Percentiles rank a stretch among this genome's conserved stretches.
Conservation (phyloP, 2,888 invertebrate species). For the Metacarcinus magister region DNA sequence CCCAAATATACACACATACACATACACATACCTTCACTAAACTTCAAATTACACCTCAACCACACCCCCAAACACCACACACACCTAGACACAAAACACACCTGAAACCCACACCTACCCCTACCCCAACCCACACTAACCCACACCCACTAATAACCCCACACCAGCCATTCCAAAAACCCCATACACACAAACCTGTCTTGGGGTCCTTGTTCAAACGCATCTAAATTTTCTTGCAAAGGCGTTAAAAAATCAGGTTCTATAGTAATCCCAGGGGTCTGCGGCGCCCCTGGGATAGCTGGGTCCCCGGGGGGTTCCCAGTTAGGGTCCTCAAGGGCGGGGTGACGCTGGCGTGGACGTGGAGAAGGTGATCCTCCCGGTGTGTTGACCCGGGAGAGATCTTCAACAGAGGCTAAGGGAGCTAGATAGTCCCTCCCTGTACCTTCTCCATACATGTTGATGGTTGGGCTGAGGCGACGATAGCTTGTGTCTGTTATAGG, state of each 20-base stretch:
- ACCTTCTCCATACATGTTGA: constrained; percentile 80
- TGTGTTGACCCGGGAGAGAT: constrained; percentile 82
- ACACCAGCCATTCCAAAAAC: not conserved
- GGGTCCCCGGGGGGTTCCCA: constrained; percentile 82
- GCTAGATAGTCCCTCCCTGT: constrained; percentile 71
- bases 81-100: not conserved
- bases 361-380: constrained; percentile 82
- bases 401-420: constrained; percentile 82
- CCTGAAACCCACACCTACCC: too few species aligned
- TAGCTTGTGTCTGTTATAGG: constrained; percentile 47
- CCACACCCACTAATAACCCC: not conserved
- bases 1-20: too few species aligned
- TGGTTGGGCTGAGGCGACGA: constrained; percentile 59
- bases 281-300: not conserved
- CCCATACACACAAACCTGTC: constrained; percentile 62
- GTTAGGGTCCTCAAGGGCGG: constrained; percentile 81
- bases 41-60: too few species aligned
- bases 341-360: constrained; percentile 77
- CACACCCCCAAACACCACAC: not conserved
- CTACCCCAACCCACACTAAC: too few species aligned
- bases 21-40: not conserved
- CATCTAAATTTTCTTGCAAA: constrained; percentile 68
- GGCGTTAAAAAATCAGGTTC: constrained; percentile 76
- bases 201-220: constrained; percentile 59
- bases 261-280: not conserved